Base-by-base conservation (phyloP, 2,888 invertebrate species). In the Polydrusus cervinus region DNA sequence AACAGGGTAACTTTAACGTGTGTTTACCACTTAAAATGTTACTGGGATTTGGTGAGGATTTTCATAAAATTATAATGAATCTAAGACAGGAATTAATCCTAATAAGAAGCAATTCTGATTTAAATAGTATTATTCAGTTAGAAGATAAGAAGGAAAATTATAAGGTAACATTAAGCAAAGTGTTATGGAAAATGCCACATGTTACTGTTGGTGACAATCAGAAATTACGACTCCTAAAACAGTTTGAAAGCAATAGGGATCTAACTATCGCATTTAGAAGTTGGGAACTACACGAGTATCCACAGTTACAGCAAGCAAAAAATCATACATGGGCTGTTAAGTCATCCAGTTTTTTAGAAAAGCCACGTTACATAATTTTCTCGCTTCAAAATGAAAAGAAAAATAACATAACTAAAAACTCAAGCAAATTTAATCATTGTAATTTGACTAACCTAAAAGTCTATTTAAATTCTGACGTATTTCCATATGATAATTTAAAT, bases 241-340 rank as follows among this genome's bases (percentile, higher is more conserved):
- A 25, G 25, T 25, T 25, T 25, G 25, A 25, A 25, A 25, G 25
- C 25, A 25, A 25, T 11, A 40, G 38, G 9, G 68, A 68, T 51
- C 20, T 79, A 34, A 55, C 72, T 55, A 76, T 20, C 1, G 16
- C 65, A 79, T 86, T 85, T 75, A 74, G 86, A 71, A 84, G 81
- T 38, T 86, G 85, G 85, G 84, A 86, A 66, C 60, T 87, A 25
- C 84, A 84, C 78, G 84, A 85, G 78, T 85, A 84, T 79, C 85
- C 86, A 0, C 85, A 83, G 3, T 45, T 45, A 45, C 45, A 45
- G n/a, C 7, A 76, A 68, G 69, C 82, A 84, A 16, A 81, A 84
- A 77, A 11, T n/a, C 69, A 86, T 75, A 81, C 10, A 77, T 84
- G 10, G 84, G 83, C 78, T 85, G 85, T 20, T 14, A 75, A 18